phyloP scores from a whole-genome alignment of 2,113 vertebrate genomes.

The Fregata magnificens region DNA sequence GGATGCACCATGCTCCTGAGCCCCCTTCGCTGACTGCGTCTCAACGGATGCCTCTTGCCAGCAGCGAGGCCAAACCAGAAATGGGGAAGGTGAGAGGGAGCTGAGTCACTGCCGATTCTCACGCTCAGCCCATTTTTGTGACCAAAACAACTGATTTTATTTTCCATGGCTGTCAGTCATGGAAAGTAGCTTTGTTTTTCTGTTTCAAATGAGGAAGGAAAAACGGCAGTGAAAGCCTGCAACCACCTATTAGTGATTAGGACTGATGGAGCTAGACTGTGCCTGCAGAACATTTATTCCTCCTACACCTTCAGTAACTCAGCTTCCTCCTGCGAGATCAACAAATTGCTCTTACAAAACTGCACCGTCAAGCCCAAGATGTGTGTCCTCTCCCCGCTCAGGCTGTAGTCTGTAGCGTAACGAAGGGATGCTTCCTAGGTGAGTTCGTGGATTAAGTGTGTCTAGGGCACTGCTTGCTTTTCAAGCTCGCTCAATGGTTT shows the following conservation, averaged over 20 bases:
- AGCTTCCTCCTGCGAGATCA: not conserved
- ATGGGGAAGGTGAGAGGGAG: not conserved
- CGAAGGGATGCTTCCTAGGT: not conserved
- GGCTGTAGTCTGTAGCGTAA: not conserved
- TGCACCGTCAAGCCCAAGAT: rapidly evolving
- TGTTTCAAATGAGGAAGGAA: not conserved
- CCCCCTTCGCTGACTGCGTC: not conserved
- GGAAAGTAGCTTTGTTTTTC: not conserved
- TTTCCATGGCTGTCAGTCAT: constrained; percentile 14
- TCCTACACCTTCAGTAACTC: constrained; percentile 36
- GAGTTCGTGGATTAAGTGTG: not conserved
- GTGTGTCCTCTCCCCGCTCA: not conserved
- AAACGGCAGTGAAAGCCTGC: not conserved
- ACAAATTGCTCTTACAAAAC: not conserved
- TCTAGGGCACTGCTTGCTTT: not conserved
- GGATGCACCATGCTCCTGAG: not conserved
- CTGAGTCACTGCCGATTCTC: not conserved
- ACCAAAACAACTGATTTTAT: not conserved
- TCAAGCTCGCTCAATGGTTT: not conserved
- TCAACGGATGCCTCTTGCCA: rapidly evolving
- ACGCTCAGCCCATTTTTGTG: rapidly evolving
- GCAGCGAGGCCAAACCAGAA: not conserved
- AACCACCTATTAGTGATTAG: not conserved
- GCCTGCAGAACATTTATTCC: constrained; percentile 44
- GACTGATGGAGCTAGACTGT: not conserved